Base-by-base conservation (phyloP, 2,113 vertebrate species). In the Callithrix jacchus region DNA sequence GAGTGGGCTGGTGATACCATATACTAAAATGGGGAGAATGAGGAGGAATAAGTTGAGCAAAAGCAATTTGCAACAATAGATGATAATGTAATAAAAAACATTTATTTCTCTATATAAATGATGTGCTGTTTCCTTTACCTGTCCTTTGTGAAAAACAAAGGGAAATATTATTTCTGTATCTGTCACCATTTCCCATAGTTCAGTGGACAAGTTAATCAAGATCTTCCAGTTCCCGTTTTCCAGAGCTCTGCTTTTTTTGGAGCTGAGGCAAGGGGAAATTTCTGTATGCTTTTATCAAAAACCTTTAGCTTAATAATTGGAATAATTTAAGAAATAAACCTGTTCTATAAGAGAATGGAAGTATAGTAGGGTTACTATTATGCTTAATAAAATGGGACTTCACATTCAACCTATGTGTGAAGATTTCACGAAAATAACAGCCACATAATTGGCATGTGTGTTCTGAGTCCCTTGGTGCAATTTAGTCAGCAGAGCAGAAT, bases 41-140 rank as follows among this genome's bases (percentile, higher is more conserved):
- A 21, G 16, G 30, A 74, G 54, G 30, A 82, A 10, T 54, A 32
- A 47, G 8, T 66, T 82, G 37, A 97, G 14, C 47, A 82, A 82
- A 97, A 86, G 35, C 20, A 70, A 14, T 82, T 81, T 81, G 16
- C 12, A 93, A 70, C 23, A 88, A 37, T 47, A 47, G 73, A 81
- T 74, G 8, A 80, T 70, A 70, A 56, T 85, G 32, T 80, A 89
- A 95, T 89, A 23, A 88, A 76, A 94, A n/a, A 5, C 2, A 40
- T 37, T 90, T 79, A 64, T 89, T 77, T 76, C 32, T 77, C 9
- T 23, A 23, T 82, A 4, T 73, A 58, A 93, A 4, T 49, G 10
- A 56, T 77, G n/a, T 92, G 35, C 18, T 95, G 30, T 92, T 93
- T 93, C 47, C 8, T 93, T 95, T 68, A 64, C 25, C 13, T 91